Percentiles rank a stretch among this genome's conserved stretches.
These are phyloP conservation scores for Dasypus novemcinctus DNA, from an alignment of 2,113 vertebrate species.

Conservation along the genomic window DNA sequence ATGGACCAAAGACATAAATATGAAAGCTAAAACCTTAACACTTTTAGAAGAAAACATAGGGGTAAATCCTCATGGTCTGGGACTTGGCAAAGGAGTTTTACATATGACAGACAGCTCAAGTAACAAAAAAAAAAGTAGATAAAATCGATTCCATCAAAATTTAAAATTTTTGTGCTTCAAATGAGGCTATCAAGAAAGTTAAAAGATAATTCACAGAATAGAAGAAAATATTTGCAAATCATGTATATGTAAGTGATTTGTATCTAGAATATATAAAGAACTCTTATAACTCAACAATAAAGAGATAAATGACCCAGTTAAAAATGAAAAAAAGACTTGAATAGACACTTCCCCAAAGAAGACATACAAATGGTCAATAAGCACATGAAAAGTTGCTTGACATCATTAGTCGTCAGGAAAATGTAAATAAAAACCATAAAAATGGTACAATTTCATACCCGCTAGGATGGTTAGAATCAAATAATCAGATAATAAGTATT, in stretches of 20 bases:
- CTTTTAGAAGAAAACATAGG: background rate
- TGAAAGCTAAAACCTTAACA: background rate
- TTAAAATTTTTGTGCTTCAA: background rate
- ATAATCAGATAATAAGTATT: background rate
- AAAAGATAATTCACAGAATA: background rate
- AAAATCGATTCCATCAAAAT: background rate
- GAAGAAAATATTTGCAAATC: background rate
- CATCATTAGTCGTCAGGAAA: background rate
- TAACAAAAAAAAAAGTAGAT: background rate
- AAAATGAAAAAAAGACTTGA: background rate
- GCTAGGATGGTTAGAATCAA: background rate
- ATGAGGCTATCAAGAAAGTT: background rate
- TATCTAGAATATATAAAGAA: background rate
- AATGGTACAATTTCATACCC: background rate
- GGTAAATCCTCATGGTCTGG: background rate
- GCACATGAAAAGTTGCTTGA: background rate
- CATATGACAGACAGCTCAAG: background rate
- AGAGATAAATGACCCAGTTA: background rate
- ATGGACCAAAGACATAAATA: slow-evolving; percentile 1
- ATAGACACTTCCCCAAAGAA: background rate
- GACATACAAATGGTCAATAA: background rate
- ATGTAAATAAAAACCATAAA: background rate
- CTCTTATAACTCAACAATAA: background rate
- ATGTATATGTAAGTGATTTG: background rate
- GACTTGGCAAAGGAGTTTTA: background rate